These are phyloP conservation scores for Cinara cedri DNA, from an alignment of 2,888 invertebrate species.

Conservation along the genomic window DNA sequence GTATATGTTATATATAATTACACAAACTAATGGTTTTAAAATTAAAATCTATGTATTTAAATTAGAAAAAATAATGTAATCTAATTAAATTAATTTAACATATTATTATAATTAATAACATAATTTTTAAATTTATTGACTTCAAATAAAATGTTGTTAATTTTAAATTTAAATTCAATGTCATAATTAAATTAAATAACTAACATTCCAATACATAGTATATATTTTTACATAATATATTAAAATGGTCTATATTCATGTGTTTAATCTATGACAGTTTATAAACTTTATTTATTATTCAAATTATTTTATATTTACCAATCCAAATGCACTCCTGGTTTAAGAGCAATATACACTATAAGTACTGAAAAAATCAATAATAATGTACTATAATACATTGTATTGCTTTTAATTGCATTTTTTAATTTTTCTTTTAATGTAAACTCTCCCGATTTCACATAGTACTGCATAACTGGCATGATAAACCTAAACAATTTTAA, in stretches of 20 bases:
- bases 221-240: no score
- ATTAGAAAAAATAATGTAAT: no score
- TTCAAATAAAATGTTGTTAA: no score
- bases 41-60: no score
- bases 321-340: constrained; percentile 86
- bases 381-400: constrained; percentile 97
- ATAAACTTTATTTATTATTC: neutral
- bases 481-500: constrained; percentile 73
- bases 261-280: neutral
- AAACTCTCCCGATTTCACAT: constrained; percentile 97
- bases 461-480: constrained; percentile 98
- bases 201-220: no score
- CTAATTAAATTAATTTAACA: no score
- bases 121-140: no score
- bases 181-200: no score
- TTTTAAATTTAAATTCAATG: no score
- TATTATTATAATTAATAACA: no score
- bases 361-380: constrained; percentile 91
- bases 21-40: no score
- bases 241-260: neutral
- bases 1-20: no score
- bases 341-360: constrained; percentile 90
- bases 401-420: constrained; percentile 94
- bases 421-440: constrained; percentile 91
- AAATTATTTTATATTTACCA: constrained; percentile 67